Conservation (phyloP, 2,113 vertebrate genomes). For the Lepisosteus oculatus region DNA sequence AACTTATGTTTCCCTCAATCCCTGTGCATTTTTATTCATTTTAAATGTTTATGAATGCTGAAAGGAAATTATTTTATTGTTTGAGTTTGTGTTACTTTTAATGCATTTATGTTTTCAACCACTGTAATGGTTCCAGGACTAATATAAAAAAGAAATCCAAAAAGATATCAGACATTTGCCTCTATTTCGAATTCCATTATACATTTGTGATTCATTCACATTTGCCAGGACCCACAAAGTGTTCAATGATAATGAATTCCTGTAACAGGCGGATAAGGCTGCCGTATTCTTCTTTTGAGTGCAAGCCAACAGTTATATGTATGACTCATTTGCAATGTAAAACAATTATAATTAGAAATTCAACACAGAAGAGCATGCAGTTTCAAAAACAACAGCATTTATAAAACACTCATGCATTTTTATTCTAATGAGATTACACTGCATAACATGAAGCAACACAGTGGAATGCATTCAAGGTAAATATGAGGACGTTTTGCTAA, state of each 20-base stretch:
- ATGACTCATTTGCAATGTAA: conserved; percentile 68
- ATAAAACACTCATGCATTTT: conserved; percentile 27
- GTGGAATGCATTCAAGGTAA: conserved; percentile 7
- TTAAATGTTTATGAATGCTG: too few relatives aligned
- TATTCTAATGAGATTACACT: conserved; percentile 45
- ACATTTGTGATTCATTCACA: conserved; percentile 59
- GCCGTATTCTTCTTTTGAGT: conserved; percentile 47
- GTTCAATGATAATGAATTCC: conserved; percentile 63
- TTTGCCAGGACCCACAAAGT: conserved; percentile 54
- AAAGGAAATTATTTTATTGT: too few relatives aligned
- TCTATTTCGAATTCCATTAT: conserved; percentile 36
- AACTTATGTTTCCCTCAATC: too few relatives aligned
- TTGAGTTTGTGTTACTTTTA: too few relatives aligned
- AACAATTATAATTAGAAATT: conserved; percentile 66
- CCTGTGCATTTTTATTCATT: too few relatives aligned
- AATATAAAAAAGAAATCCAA: neutral
- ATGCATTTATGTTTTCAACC: too few relatives aligned
- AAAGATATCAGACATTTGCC: neutral
- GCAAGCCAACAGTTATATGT: conserved; percentile 59
- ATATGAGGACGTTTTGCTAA: neutral
- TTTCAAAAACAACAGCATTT: conserved; percentile 36
- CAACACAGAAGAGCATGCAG: conserved; percentile 35
- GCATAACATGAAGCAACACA: conserved; percentile 14
- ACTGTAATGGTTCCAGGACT: neutral
- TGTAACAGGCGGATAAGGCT: conserved; percentile 60